Base-by-base conservation (phyloP, 2,797 vertebrate species). In the Crenichthys baileyi region DNA sequence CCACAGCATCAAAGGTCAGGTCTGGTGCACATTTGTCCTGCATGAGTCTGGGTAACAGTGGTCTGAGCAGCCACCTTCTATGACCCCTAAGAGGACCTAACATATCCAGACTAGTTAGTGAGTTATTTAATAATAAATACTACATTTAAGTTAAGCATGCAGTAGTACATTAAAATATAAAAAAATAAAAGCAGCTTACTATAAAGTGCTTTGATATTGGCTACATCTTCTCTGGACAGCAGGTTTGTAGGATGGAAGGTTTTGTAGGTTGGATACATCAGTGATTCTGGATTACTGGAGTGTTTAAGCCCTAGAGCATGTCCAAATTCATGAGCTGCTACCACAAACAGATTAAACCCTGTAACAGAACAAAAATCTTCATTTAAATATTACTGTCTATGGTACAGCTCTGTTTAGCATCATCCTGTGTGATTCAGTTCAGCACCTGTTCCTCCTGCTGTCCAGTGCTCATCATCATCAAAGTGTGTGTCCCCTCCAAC, bases 251-350 rank as follows among this genome's bases (percentile, higher is more conserved):
- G 63, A 76, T 8, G 85, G 3, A 77, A 87, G 41, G 85, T 24
- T 81, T 81, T 95, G 88, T 96, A 96, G 26, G 85, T 95, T 0
- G 96, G 96, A 84, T 94, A 96, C 96, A 96, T 97, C 65, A 96
- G 87, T 1, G 96, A 96, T 22, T 91, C 79, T 6, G 94, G 95
- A 80, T 94, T 91, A 76, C 84, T 91, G 53, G 96, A 96, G 88
- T 96, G 96, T 41, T 92, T 95, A 41, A 97, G 90, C 41, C 96
- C 96, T 82, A 97, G 79, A 63, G 96, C 92, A n/a, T 97, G 96
- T 29, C 96, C 96, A 79, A 97, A 95, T 87, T 96, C 96, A 89
- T 96, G 96, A 29, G 93, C 94, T 73, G 96, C 96, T 55, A 96
- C 96, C 5, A 94, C 65, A 75, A 94, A 91, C 36, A 96, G 87